A percentile compares a stretch with the other conserved stretches of the same genome.
Conservation (phyloP, 2,888 invertebrate species). For the Cactoblastis cactorum region DNA sequence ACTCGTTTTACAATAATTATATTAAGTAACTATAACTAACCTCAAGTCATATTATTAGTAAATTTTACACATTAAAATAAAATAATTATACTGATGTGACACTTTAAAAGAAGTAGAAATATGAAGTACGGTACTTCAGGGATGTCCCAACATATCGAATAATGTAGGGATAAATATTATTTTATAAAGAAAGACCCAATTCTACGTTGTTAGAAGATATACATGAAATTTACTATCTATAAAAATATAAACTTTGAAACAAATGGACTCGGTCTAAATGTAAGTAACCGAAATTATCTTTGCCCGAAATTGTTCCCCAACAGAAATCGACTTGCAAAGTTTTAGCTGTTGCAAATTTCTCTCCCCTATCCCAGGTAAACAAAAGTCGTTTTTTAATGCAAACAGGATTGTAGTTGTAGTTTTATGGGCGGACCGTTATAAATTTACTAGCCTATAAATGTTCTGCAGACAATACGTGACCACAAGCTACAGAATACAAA, state of each 20-base stretch:
- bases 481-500: neutral
- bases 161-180: too few species aligned
- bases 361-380: conserved; percentile 1
- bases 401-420: conserved; percentile 11
- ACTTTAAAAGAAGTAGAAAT: too few species aligned
- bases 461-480: conserved; percentile 7
- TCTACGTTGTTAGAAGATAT: too few species aligned
- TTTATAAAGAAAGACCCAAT: too few species aligned
- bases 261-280: neutral
- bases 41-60: too few species aligned
- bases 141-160: too few species aligned
- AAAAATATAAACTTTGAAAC: neutral
- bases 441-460: conserved; percentile 11
- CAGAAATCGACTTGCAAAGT: neutral
- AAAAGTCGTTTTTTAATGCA: conserved; percentile 9
- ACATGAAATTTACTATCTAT: neutral
- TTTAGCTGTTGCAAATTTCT: neutral
- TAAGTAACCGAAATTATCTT: neutral
- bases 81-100: too few species aligned
- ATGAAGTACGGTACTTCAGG: too few species aligned
- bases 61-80: too few species aligned
- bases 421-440: conserved; percentile 13
- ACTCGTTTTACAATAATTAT: too few species aligned
- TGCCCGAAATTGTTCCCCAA: neutral
- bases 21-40: too few species aligned